Evolutionary conservation across 2,797 vertebrate genomes (phyloP).

Genomic region (Loris lydekkerianus): DNA sequence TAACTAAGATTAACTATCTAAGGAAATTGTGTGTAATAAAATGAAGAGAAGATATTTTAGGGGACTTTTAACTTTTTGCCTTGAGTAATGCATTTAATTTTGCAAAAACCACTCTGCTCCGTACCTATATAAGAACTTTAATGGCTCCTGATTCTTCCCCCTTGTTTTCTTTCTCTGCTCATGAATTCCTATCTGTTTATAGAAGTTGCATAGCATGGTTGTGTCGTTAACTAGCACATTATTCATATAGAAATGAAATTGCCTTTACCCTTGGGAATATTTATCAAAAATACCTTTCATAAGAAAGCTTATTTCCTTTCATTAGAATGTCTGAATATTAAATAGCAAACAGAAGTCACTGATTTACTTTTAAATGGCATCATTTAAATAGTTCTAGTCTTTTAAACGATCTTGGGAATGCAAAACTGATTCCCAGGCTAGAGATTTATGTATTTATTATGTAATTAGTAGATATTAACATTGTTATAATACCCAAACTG

Average conservation of each 20-base stretch:
- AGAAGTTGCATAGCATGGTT: constrained; percentile 63
- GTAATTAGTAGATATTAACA: constrained; percentile 35
- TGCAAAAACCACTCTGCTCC: constrained; percentile 22
- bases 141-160: constrained; percentile 28
- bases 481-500: background rate
- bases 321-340: constrained; percentile 76
- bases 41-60: background rate
- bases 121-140: constrained; percentile 36
- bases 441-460: constrained; percentile 31
- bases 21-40: constrained; percentile 11
- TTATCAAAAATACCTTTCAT: constrained; percentile 79
- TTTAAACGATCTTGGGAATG: constrained; percentile 65
- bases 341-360: constrained; percentile 68
- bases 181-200: constrained; percentile 54
- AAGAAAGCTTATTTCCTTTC: constrained; percentile 65
- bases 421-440: constrained; percentile 68
- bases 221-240: constrained; percentile 68
- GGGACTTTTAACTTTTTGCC: background rate
- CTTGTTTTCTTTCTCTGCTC: constrained; percentile 38
- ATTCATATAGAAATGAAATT: constrained; percentile 73
- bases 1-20: constrained; percentile 60
- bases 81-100: background rate
- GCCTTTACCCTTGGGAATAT: constrained; percentile 70
- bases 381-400: constrained; percentile 77
- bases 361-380: constrained; percentile 79